Conservation (phyloP, 2,113 vertebrate species). For the Bos taurus region DNA sequence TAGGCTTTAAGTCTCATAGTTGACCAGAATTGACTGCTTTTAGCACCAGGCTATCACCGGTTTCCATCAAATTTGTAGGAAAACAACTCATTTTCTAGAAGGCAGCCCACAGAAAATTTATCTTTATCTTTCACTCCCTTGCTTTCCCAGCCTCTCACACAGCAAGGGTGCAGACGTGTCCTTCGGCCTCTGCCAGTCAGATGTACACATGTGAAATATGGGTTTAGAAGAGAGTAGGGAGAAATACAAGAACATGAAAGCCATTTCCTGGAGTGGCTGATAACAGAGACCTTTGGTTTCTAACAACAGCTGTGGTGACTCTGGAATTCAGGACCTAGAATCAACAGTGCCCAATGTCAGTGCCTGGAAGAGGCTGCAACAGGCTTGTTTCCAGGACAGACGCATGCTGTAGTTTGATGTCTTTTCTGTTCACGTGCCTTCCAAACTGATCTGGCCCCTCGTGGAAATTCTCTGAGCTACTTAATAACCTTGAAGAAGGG, state of each 20-base stretch:
- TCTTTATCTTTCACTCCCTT: background rate
- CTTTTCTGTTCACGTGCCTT: background rate
- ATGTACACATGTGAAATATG: background rate
- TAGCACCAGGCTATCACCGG: background rate
- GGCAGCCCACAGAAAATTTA: background rate
- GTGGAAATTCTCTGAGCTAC: background rate
- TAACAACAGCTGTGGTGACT: background rate
- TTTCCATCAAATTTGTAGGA: background rate
- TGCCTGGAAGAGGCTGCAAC: background rate
- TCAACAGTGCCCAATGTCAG: background rate
- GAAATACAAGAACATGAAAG: background rate
- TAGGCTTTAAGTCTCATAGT: background rate
- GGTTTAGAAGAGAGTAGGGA: background rate
- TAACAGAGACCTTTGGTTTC: background rate
- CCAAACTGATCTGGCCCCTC: background rate
- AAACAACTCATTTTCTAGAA: background rate
- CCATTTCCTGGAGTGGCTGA: background rate
- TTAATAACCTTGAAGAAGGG: background rate
- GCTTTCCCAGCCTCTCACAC: background rate
- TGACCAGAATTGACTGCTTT: background rate
- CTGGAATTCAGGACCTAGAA: background rate
- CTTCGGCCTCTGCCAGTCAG: background rate
- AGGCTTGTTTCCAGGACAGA: background rate
- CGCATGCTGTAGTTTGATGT: background rate
- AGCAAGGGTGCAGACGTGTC: background rate